phyloP scores from a whole-genome alignment of 2,797 vertebrate species.

The Smutsia temminckii region DNA sequence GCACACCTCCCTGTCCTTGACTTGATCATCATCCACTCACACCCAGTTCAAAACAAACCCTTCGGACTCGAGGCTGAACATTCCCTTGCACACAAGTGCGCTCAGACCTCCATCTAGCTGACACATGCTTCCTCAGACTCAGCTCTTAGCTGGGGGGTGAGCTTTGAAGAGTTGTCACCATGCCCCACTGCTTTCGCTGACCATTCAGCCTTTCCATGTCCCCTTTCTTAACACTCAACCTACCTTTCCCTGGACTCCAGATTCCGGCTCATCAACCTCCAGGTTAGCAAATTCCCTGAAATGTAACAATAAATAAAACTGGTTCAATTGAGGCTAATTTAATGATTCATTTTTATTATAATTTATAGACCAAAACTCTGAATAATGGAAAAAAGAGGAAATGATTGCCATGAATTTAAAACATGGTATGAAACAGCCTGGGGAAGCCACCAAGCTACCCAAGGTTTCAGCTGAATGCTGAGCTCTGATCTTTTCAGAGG shows the following conservation, averaged over 20 bases:
- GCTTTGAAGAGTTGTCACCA: not conserved
- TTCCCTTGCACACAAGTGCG: not conserved
- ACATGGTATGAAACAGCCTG: not conserved
- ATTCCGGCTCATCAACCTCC: not conserved
- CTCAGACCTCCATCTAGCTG: not conserved
- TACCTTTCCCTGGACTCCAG: not conserved
- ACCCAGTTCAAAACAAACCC: not conserved
- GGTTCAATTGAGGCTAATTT: slow-evolving; percentile 42
- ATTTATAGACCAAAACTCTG: slow-evolving; percentile 61
- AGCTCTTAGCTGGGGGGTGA: not conserved
- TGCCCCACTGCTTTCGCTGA: not conserved
- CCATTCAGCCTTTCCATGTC: not conserved
- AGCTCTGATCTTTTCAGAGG: not conserved
- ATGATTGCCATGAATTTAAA: not conserved
- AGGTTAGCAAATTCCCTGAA: slow-evolving; percentile 60
- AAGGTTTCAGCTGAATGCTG: not conserved
- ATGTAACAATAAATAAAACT: slow-evolving; percentile 63
- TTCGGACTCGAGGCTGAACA: not conserved
- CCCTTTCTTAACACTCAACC: not conserved
- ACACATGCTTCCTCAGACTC: not conserved
- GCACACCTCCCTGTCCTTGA: slow-evolving; percentile 10
- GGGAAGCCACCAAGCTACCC: not conserved
- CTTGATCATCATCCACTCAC: not conserved
- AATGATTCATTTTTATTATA: slow-evolving; percentile 48
- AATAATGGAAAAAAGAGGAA: slow-evolving; percentile 53